These are phyloP conservation scores for Metopia argyrocephala DNA, from an alignment of 2,888 invertebrate species.

Conservation along the genomic window DNA sequence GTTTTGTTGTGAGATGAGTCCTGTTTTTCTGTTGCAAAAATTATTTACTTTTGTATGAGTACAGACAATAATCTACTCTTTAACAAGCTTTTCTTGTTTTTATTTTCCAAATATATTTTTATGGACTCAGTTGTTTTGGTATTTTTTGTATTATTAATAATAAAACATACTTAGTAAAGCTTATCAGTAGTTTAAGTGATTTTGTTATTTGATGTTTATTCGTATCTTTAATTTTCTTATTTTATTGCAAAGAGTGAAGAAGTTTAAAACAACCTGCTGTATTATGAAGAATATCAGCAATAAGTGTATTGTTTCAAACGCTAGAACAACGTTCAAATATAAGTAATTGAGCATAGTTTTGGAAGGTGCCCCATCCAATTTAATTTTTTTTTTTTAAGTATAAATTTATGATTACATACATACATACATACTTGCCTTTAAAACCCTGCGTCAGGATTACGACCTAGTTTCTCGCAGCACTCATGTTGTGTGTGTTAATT, in stretches of 20 bases:
- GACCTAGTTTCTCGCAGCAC: too few relatives aligned
- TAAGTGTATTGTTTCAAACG: too few relatives aligned
- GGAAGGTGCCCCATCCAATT: too few relatives aligned
- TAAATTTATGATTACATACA: too few relatives aligned
- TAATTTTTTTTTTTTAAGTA: too few relatives aligned
- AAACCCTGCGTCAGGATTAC: too few relatives aligned
- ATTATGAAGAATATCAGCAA: too few relatives aligned
- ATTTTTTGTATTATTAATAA: conserved; percentile 63
- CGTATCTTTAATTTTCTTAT: neutral
- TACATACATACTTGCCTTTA: too few relatives aligned
- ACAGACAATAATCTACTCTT: conserved; percentile 62
- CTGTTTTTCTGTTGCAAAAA: conserved; percentile 1
- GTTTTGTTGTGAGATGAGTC: neutral
- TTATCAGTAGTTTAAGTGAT: conserved; percentile 75
- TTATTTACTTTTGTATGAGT: conserved; percentile 6
- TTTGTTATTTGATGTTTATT: conserved; percentile 64
- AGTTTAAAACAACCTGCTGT: too few relatives aligned
- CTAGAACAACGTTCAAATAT: too few relatives aligned
- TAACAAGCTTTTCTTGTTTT: conserved; percentile 27
- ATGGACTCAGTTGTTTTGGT: neutral
- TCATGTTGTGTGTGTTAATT: too few relatives aligned
- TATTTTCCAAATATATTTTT: conserved; percentile 42
- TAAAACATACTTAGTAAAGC: conserved; percentile 67
- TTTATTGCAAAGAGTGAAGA: neutral
- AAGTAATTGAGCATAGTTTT: too few relatives aligned